Evolutionary conservation across 2,888 invertebrate genomes (phyloP).

Genomic region (Sthenelais limicola): DNA sequence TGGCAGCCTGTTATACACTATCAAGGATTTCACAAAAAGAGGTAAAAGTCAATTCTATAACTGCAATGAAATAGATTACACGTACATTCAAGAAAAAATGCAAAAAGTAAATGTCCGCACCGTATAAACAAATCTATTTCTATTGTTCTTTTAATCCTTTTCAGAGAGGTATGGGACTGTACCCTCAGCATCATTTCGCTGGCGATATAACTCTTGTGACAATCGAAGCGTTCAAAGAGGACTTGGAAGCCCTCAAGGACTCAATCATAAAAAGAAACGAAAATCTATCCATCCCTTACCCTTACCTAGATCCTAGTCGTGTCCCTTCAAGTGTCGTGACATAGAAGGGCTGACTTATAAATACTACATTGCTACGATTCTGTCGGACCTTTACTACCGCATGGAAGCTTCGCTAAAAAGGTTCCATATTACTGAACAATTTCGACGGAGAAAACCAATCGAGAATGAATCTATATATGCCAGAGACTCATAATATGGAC

Average conservation of each 20-base stretch:
- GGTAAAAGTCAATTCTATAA: conserved; percentile 32
- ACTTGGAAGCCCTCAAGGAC: conserved; percentile 36
- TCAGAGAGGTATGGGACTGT: conserved; percentile 41
- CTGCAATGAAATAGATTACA: too few relatives aligned
- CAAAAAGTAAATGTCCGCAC: not conserved
- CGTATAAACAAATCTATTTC: not conserved
- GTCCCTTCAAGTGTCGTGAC: conserved; percentile 44
- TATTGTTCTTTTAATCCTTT: conserved; percentile 3
- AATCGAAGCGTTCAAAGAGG: conserved; percentile 44
- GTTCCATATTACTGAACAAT: too few relatives aligned
- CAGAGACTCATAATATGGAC: too few relatives aligned
- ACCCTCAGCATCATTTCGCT: conserved; percentile 43
- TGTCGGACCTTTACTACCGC: too few relatives aligned
- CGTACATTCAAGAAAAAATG: not conserved
- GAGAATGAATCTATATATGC: too few relatives aligned
- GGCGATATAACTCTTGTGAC: conserved; percentile 41
- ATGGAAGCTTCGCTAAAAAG: too few relatives aligned
- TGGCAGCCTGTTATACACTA: conserved; percentile 49
- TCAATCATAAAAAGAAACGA: conserved; percentile 42
- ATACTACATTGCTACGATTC: too few relatives aligned
- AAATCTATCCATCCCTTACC: conserved; percentile 42
- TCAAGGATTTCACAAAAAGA: conserved; percentile 39
- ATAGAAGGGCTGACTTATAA: too few relatives aligned
- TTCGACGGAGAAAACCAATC: too few relatives aligned
- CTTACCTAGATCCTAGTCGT: conserved; percentile 45